A percentile compares a stretch with the other conserved stretches of the same genome.
These are phyloP conservation scores for Pectinophora gossypiella DNA, from an alignment of 1,140 invertebrate species.

Conservation along the genomic window DNA sequence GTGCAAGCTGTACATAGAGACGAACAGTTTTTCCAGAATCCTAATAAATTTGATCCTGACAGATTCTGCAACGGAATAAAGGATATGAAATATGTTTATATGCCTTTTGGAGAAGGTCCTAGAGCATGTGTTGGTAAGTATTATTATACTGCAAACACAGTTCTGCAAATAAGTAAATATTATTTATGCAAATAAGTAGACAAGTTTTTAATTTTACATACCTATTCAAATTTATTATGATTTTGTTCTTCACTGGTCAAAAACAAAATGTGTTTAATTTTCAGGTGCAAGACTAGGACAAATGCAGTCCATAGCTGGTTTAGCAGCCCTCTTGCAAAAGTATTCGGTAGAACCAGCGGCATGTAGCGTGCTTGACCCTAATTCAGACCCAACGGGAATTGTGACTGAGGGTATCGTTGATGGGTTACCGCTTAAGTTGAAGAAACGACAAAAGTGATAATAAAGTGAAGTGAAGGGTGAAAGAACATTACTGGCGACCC, in stretches of 20 bases:
- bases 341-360: slow-evolving; percentile 45
- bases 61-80: slow-evolving; percentile 68
- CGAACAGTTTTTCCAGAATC: slow-evolving; percentile 72
- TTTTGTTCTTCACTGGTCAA: too few relatives aligned
- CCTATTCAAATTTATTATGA: too few relatives aligned
- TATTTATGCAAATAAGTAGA: too few relatives aligned
- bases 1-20: slow-evolving; percentile 77
- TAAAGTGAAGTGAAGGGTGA: too few relatives aligned
- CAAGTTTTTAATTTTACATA: too few relatives aligned
- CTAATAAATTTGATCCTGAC: slow-evolving; percentile 76
- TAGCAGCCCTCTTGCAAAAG: slow-evolving; percentile 50
- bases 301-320: slow-evolving; percentile 52
- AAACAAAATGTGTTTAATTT: too few relatives aligned
- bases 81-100: slow-evolving; percentile 71
- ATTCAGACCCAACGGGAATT: slow-evolving; percentile 43
- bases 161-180: too few relatives aligned
- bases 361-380: slow-evolving; percentile 23
- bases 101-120: slow-evolving; percentile 83
- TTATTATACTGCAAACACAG: too few relatives aligned
- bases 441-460: too few relatives aligned
- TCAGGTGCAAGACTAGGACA: slow-evolving; percentile 52
- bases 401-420: slow-evolving; percentile 44
- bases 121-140: slow-evolving; percentile 80
- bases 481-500: too few relatives aligned
- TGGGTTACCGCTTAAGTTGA: slow-evolving; percentile 47